Conservation (phyloP, 2,888 invertebrate species). For the Papilio protenor region DNA sequence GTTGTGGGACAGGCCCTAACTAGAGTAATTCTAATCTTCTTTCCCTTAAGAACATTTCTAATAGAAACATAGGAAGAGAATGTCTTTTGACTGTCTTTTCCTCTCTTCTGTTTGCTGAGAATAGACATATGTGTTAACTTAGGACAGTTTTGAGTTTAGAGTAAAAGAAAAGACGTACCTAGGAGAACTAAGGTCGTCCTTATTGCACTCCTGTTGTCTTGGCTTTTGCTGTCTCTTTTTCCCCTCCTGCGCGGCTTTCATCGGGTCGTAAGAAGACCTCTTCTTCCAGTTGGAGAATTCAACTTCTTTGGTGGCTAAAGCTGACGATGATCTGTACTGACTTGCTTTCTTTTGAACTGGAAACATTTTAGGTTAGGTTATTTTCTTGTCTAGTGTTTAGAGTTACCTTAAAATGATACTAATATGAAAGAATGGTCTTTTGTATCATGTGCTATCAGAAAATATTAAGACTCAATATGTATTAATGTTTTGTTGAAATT, state of each 20-base stretch:
- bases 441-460: too few species aligned
- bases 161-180: conserved; percentile 57
- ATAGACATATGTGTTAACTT: background rate
- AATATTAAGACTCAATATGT: background rate
- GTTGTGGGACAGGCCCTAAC: background rate
- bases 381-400: background rate
- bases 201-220: conserved; percentile 69
- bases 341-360: conserved; percentile 84
- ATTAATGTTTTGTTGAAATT: background rate
- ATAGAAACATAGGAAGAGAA: background rate
- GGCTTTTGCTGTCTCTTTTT: conserved; percentile 84
- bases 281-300: conserved; percentile 96
- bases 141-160: background rate
- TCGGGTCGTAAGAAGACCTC: conserved; percentile 94
- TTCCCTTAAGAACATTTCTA: background rate
- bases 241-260: conserved; percentile 96
- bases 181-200: conserved; percentile 78
- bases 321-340: conserved; percentile 85
- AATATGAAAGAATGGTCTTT: too few species aligned
- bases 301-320: conserved; percentile 88
- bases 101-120: background rate
- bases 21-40: background rate
- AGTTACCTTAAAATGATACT: too few species aligned
- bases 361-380: conserved; percentile 42
- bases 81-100: too few species aligned